Percentiles rank a stretch among this genome's conserved stretches.
These are phyloP conservation scores for Malthinus seriepunctatus DNA, from an alignment of 2,888 invertebrate species.

Conservation along the genomic window DNA sequence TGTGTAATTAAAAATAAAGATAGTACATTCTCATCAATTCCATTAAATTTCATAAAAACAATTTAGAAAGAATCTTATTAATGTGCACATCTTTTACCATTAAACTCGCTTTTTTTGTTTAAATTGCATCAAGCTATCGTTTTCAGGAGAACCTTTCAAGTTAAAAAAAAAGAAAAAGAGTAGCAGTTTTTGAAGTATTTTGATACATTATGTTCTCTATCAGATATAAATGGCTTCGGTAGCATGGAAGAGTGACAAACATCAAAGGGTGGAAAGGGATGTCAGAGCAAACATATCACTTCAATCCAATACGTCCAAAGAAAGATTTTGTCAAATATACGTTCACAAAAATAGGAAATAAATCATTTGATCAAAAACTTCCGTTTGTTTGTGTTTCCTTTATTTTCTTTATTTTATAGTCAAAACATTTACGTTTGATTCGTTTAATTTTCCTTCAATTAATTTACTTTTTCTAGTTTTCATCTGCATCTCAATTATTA, in stretches of 20 bases:
- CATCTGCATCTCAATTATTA: neutral
- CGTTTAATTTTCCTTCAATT: too few species aligned
- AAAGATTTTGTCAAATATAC: constrained; percentile 23
- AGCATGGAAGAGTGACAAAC: constrained; percentile 30
- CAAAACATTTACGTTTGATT: too few species aligned
- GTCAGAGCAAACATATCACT: constrained; percentile 35
- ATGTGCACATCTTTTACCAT: too few species aligned
- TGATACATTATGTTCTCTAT: constrained; percentile 26
- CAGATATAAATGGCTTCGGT: constrained; percentile 29
- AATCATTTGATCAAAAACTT: constrained; percentile 21
- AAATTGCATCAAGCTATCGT: constrained; percentile 10
- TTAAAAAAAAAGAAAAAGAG: constrained; percentile 15
- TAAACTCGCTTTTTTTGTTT: neutral
- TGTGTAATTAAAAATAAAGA: too few species aligned
- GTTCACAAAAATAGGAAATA: constrained; percentile 22
- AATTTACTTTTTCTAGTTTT: neutral
- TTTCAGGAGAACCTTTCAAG: constrained; percentile 15
- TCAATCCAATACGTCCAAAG: constrained; percentile 32
- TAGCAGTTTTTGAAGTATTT: constrained; percentile 21
- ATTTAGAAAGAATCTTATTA: too few species aligned
- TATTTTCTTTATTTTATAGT: constrained; percentile 1
- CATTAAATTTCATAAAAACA: too few species aligned
- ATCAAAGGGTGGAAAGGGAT: constrained; percentile 24
- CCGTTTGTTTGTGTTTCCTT: constrained; percentile 13
- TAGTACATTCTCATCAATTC: too few species aligned